Conservation (phyloP, 2,113 vertebrate species). For the Cairina moschata region DNA sequence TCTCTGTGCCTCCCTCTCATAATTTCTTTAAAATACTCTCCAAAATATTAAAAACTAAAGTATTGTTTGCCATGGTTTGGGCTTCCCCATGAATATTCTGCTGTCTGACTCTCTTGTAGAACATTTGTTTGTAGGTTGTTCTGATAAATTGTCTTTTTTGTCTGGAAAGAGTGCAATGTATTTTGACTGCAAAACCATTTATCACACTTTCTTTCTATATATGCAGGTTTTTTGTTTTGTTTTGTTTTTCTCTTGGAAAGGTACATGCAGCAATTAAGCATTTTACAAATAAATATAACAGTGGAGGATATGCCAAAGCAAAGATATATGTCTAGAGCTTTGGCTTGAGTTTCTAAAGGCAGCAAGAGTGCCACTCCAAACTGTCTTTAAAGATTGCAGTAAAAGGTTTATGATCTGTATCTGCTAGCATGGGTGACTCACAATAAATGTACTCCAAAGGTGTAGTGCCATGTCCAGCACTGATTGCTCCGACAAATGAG, state of each 20-base stretch:
- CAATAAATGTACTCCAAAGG: constrained; percentile 41
- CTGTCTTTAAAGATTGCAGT: constrained; percentile 36
- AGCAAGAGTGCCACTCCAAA: background rate
- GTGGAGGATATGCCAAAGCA: background rate
- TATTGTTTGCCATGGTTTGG: background rate
- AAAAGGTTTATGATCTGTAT: constrained; percentile 61
- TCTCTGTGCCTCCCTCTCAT: background rate
- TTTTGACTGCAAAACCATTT: constrained; percentile 24
- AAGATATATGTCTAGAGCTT: background rate
- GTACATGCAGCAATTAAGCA: constrained; percentile 35
- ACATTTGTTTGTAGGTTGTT: background rate
- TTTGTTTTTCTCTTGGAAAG: background rate
- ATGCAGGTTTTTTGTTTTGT: background rate
- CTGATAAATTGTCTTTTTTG: background rate
- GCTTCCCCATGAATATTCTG: background rate
- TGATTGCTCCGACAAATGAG: constrained; percentile 52
- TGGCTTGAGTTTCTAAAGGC: constrained; percentile 4
- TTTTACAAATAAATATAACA: background rate
- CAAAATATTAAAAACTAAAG: background rate
- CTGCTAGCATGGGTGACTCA: background rate
- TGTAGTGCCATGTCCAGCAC: constrained; percentile 28
- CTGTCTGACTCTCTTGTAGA: background rate
- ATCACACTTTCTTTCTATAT: background rate
- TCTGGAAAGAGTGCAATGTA: background rate
- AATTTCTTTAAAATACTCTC: background rate